Conservation (phyloP, 1,140 invertebrate genomes). For the Hyles vespertilio region DNA sequence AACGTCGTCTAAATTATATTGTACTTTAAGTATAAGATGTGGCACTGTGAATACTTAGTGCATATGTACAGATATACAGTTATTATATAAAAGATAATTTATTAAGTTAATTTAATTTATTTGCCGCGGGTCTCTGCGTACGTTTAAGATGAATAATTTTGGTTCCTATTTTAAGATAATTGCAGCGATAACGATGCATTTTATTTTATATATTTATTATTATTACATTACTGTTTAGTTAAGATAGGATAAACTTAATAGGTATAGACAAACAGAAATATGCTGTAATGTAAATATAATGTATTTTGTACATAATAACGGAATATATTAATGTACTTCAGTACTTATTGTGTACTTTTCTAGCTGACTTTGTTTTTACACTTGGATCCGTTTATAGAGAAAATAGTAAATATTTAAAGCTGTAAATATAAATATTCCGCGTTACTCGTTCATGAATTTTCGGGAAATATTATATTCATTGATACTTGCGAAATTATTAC, state of each 20-base stretch:
- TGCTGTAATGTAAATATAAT: constrained; percentile 22
- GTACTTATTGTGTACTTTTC: no score
- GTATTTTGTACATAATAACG: constrained; percentile 26
- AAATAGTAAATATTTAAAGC: background rate
- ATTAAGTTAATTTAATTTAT: constrained; percentile 57
- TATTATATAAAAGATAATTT: constrained; percentile 30
- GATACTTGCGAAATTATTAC: no score
- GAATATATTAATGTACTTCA: no score
- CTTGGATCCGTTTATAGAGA: background rate
- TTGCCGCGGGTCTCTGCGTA: constrained; percentile 5
- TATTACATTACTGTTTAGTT: constrained; percentile 4
- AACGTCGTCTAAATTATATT: background rate
- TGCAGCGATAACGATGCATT: constrained; percentile 28
- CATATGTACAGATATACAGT: constrained; percentile 48
- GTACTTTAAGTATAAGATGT: constrained; percentile 8
- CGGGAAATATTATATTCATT: no score
- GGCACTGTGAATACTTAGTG: constrained; percentile 45
- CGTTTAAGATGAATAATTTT: constrained; percentile 50
- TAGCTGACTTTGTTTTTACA: no score
- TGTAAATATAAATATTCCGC: background rate
- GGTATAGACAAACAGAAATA: constrained; percentile 1
- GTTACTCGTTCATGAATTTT: no score
- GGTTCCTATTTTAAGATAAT: constrained; percentile 72
- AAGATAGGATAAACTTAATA: background rate
- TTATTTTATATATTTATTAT: constrained; percentile 57